A percentile compares a stretch with the other conserved stretches of the same genome.
Evolutionary conservation across 1,140 invertebrate species (phyloP).

Genomic region (Prorops nasuta): DNA sequence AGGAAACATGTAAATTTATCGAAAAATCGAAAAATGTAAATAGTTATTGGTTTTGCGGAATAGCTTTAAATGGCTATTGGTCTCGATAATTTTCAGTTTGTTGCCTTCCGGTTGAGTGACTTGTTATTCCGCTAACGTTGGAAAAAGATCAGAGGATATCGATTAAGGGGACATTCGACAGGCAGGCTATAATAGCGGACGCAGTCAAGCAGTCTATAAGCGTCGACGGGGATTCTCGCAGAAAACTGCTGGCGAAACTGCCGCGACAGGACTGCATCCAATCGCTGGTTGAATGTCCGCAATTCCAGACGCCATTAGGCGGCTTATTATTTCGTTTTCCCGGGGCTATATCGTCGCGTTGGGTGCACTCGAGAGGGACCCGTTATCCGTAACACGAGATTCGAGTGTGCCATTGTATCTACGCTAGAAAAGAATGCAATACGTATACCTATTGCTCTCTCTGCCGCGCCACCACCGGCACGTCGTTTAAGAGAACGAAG

Average conservation of each 20-base stretch:
- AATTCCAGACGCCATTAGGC: conserved; percentile 41
- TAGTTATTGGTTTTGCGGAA: no score
- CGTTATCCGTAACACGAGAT: conserved; percentile 31
- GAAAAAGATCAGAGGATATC: conserved; percentile 35
- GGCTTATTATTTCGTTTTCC: conserved; percentile 50
- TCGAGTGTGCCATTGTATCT: conserved; percentile 20
- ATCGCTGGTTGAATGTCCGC: conserved; percentile 43
- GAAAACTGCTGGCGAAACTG: conserved; percentile 24
- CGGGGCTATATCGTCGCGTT: conserved; percentile 24
- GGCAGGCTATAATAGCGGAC: conserved; percentile 8
- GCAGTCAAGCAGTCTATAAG: conserved; percentile 3
- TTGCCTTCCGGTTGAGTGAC: no score
- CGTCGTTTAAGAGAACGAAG: neutral
- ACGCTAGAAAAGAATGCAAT: conserved; percentile 15
- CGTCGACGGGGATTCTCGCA: conserved; percentile 1
- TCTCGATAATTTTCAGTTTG: no score
- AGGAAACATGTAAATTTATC: no score
- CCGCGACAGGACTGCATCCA: conserved; percentile 39
- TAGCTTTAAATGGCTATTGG: no score
- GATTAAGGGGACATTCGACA: conserved; percentile 44
- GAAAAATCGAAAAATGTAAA: no score
- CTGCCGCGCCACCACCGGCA: no score
- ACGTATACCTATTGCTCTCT: neutral
- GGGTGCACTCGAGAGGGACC: conserved; percentile 19
- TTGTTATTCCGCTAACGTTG: no score